Conservation (phyloP, 2,797 vertebrate genomes). For the Pristis pectinata region DNA sequence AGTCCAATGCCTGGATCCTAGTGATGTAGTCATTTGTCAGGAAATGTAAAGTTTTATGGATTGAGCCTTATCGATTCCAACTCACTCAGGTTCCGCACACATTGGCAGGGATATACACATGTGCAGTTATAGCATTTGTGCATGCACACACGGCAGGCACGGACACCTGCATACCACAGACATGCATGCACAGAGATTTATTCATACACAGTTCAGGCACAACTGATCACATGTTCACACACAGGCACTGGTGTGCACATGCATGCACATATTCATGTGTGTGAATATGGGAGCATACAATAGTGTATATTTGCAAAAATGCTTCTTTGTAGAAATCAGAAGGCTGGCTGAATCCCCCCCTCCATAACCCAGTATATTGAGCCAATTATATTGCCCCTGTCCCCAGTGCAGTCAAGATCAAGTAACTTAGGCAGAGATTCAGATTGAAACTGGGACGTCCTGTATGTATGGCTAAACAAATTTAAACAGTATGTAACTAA, state of each 20-base stretch:
- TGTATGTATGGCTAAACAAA: background rate
- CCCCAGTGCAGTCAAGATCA: background rate
- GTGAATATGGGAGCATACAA: too few relatives aligned
- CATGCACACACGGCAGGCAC: too few relatives aligned
- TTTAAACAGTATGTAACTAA: background rate
- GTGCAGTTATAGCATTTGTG: too few relatives aligned
- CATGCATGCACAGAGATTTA: background rate
- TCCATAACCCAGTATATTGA: background rate
- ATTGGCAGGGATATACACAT: too few relatives aligned
- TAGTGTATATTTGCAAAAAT: too few relatives aligned
- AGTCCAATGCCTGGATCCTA: too few relatives aligned
- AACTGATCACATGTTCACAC: too few relatives aligned
- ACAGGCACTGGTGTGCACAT: too few relatives aligned
- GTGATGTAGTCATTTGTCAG: too few relatives aligned
- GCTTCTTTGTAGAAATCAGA: background rate
- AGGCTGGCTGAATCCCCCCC: background rate
- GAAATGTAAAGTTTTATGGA: too few relatives aligned
- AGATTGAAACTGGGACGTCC: background rate
- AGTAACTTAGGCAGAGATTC: background rate
- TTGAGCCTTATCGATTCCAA: too few relatives aligned
- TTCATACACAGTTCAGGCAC: background rate
- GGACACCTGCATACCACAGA: background rate
- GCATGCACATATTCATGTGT: background rate
- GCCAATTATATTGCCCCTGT: background rate
- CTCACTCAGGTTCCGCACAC: too few relatives aligned